These are phyloP conservation scores for Leptocoma aspasia DNA, from an alignment of 2,113 vertebrate genomes.

Conservation along the genomic window DNA sequence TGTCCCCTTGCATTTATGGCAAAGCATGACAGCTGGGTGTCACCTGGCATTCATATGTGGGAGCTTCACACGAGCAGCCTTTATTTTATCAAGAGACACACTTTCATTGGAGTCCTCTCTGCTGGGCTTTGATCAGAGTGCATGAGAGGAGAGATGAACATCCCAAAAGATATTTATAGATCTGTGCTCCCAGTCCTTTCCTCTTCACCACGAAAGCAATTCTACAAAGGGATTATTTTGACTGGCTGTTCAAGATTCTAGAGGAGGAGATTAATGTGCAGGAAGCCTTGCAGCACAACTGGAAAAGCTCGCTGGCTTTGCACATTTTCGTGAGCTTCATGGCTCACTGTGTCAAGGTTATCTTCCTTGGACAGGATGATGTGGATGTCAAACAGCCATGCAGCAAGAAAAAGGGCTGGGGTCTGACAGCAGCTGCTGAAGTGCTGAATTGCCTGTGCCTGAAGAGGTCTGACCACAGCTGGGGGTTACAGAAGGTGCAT, in stretches of 20 bases:
- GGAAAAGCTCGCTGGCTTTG: slow-evolving; percentile 18
- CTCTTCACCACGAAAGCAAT: slow-evolving; percentile 3
- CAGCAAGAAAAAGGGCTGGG: background rate
- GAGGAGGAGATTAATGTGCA: slow-evolving; percentile 18
- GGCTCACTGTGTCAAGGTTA: background rate
- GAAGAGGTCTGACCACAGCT: background rate
- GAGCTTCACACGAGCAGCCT: background rate
- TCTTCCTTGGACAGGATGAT: background rate
- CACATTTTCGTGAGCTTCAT: background rate
- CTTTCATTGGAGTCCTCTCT: background rate
- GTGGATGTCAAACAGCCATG: background rate
- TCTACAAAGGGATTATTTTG: slow-evolving; percentile 2
- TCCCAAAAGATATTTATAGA: slow-evolving; percentile 17
- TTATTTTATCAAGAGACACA: background rate
- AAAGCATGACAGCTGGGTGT: background rate
- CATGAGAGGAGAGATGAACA: background rate
- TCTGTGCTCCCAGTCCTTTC: background rate
- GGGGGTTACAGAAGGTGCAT: background rate
- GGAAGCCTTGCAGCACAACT: background rate
- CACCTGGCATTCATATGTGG: background rate
- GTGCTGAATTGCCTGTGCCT: background rate
- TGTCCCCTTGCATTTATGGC: background rate
- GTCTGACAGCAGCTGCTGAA: background rate
- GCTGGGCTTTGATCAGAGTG: background rate
- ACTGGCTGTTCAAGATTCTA: slow-evolving; percentile 25